Percentiles rank a stretch among this genome's conserved stretches.
Conservation (phyloP, 2,113 vertebrate species). For the Phrynosoma blainvillii region DNA sequence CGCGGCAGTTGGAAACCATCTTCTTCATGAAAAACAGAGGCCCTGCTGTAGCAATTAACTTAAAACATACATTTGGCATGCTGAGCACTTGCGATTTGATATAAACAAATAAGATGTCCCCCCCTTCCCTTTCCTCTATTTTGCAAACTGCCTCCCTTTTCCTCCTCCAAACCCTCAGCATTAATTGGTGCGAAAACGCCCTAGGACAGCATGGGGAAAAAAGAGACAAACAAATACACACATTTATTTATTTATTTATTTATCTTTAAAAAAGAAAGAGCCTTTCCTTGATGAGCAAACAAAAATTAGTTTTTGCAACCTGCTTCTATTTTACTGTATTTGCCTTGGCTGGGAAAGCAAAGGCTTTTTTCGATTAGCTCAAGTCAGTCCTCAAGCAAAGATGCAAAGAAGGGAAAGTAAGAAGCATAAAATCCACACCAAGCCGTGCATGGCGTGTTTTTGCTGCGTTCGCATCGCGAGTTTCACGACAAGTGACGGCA, state of each 20-base stretch:
- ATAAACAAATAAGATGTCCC: background rate
- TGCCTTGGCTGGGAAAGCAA: background rate
- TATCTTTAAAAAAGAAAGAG: too few species aligned
- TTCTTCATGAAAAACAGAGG: slow-evolving; percentile 47
- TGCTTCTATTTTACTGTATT: background rate
- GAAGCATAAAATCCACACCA: slow-evolving; percentile 39
- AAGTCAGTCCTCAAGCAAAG: slow-evolving; percentile 16
- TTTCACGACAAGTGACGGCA: background rate
- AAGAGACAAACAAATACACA: background rate
- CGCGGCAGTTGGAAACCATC: slow-evolving; percentile 29
- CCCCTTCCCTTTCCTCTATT: background rate
- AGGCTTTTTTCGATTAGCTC: slow-evolving; percentile 9
- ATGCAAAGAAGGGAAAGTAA: slow-evolving; percentile 7
- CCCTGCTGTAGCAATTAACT: slow-evolving; percentile 47
- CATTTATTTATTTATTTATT: too few species aligned
- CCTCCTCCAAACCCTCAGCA: background rate
- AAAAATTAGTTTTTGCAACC: background rate
- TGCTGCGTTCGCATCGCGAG: slow-evolving; percentile 16
- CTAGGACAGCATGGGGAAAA: background rate
- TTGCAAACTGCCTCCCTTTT: background rate
- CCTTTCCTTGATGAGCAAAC: background rate
- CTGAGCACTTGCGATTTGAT: background rate
- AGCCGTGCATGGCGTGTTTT: background rate
- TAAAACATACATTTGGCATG: slow-evolving; percentile 43
- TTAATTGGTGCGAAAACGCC: slow-evolving; percentile 11